Base-by-base conservation (phyloP, 2,113 vertebrate genomes). In the Pangasianodon gigas region DNA sequence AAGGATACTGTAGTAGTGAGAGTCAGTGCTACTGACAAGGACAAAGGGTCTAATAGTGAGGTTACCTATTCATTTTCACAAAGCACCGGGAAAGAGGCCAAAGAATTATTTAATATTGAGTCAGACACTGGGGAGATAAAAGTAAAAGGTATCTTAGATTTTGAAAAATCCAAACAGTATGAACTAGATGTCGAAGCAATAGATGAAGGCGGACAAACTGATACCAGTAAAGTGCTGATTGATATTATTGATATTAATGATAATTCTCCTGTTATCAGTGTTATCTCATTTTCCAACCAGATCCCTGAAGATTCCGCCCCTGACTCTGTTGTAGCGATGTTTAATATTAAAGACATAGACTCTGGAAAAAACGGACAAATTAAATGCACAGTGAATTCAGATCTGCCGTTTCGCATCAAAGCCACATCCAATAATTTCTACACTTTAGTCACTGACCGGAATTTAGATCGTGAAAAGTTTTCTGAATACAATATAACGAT, bases 211-310 rank as follows among this genome's bases (percentile, higher is more conserved):
- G 96, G 96, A 0, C 75, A 97, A n/a, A 51, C 90, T 2, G 93
- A 95, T 0, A 94, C 97, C 0, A 92, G 94, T 65, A 97, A 97
- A 90, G 93, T 97, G 1, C 65, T 95, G 0, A 86, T 98, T 82
- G 95, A 97, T 0, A 93, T 98, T 26, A 83, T 9, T 18, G 56
- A 82, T 83, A 37, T 82, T 46, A 96, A 96, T 1, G 94, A 96
- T 80, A 95, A 96, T 1, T 24, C 9, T 0, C 94, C 95, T 0
- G 58, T 95, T 6, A 95, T 96, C 11, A 96, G 90, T 62, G 86
- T 96, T 0, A 95, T 96, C 62, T 96, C 96, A 0, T 90, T 95
- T 26, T 95, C 94, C 4, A 95, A 93, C 37, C 89, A 93, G 0
- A 92, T 96, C 13, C 91, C 96, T 0, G 96, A 96, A 41, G 91